These are phyloP conservation scores for Lasioglossum lativentre DNA, from an alignment of 2,888 invertebrate genomes.

Conservation along the genomic window DNA sequence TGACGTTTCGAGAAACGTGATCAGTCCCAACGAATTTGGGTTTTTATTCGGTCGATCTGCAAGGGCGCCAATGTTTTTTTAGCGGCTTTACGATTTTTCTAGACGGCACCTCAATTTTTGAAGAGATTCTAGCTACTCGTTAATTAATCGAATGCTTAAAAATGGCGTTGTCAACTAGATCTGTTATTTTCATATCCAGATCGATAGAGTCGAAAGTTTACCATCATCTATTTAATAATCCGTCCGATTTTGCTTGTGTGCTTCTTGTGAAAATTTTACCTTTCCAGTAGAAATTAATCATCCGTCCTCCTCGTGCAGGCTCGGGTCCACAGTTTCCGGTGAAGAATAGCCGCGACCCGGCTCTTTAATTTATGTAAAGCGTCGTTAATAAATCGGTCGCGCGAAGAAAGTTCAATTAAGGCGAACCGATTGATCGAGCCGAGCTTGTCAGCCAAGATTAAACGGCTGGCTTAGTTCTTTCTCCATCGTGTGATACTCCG, in stretches of 20 bases:
- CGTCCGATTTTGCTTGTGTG: background rate
- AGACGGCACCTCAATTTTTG: too few relatives aligned
- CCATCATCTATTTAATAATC: too few relatives aligned
- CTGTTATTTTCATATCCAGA: background rate
- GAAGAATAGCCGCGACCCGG: background rate
- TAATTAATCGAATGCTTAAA: background rate
- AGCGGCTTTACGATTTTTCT: too few relatives aligned
- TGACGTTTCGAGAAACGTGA: background rate
- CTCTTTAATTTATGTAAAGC: slow-evolving; percentile 12
- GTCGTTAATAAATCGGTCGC: slow-evolving; percentile 14
- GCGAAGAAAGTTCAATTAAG: slow-evolving; percentile 18
- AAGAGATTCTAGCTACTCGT: background rate
- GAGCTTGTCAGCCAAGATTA: slow-evolving; percentile 9
- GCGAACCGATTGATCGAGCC: slow-evolving; percentile 16
- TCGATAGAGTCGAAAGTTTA: background rate
- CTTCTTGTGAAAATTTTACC: background rate
- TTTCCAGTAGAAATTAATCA: background rate
- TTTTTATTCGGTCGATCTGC: too few relatives aligned
- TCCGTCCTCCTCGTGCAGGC: background rate
- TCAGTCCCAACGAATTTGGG: too few relatives aligned
- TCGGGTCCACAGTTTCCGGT: background rate
- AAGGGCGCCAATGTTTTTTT: too few relatives aligned
- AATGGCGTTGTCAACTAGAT: background rate
- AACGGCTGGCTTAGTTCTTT: slow-evolving; percentile 14
- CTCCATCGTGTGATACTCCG: slow-evolving; percentile 10